Evolutionary conservation across 2,797 vertebrate genomes (phyloP), one percentile per base, ranked within the genome.

Genomic region (Enteromius paludinosus): DNA sequence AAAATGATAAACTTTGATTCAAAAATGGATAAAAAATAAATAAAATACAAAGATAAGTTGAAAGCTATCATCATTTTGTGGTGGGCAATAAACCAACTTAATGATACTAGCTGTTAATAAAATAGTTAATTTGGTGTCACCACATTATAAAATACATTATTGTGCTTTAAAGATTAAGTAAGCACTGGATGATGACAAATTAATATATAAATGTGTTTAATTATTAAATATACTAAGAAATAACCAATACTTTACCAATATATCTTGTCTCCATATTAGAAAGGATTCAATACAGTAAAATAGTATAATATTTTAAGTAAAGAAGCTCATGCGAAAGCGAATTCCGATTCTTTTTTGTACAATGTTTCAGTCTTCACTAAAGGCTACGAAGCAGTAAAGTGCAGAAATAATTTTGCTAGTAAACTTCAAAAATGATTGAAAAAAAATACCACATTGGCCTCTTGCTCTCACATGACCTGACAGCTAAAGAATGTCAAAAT

Each of bases 401-500:
- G 5, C 2, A 52, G 8, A 10, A 54, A 54, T 1, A n/a, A n/a
- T 10, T 54, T n/a, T 54, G 52, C 20, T 45, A 54, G 4, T 11
- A n/a, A n/a, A 56, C n/a, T 56, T 4, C n/a, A n/a, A n/a, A n/a
- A n/a, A n/a, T n/a, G n/a, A n/a, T n/a, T n/a, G n/a, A n/a, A n/a
- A n/a, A n/a, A n/a, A n/a, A n/a, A n/a, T n/a, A n/a, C n/a, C n/a
- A n/a, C n/a, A n/a, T n/a, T n/a, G n/a, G n/a, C n/a, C n/a, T n/a
- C n/a, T n/a, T n/a, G 2, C 45, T 41, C 59, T 43, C 45, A 62
- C 56, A 54, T 64, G 66, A 61, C 14, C 66, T 45, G 84, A 85
- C 4, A 3, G 71, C 28, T 82, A 68, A 82, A 82, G 30, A 76
- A 76, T 76, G 81, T 68, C 23, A 68, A 20, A 65, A 82, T 45